Conservation (phyloP, 1,140 invertebrate genomes). For the Temnothorax longispinosus region DNA sequence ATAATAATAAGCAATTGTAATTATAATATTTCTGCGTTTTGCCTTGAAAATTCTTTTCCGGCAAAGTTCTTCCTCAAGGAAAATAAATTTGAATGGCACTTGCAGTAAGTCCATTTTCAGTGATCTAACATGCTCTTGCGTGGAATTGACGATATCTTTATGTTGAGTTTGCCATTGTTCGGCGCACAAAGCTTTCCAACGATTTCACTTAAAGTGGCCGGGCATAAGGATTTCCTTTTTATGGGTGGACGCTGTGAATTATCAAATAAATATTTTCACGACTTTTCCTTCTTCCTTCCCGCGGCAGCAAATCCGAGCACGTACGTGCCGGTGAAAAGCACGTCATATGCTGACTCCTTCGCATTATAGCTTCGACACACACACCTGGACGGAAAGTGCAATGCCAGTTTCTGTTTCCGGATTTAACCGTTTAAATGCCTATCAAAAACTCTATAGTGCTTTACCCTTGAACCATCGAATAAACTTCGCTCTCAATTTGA, state of each 20-base stretch:
- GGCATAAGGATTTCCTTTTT: slow-evolving; percentile 38
- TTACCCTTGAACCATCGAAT: not conserved
- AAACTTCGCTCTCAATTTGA: not conserved
- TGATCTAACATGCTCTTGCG: not conserved
- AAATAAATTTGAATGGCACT: not conserved
- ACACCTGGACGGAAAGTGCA: slow-evolving; percentile 37
- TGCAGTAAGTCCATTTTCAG: not conserved
- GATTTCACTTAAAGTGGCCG: slow-evolving; percentile 1
- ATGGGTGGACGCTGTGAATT: slow-evolving; percentile 35
- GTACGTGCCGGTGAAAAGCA: slow-evolving; percentile 56
- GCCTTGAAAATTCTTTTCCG: not conserved
- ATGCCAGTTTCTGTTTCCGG: slow-evolving; percentile 33
- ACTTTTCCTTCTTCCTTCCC: not conserved
- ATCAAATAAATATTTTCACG: slow-evolving; percentile 53
- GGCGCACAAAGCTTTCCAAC: slow-evolving; percentile 7
- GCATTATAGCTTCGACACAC: slow-evolving; percentile 41
- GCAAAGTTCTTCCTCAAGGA: not conserved
- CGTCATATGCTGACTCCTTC: slow-evolving; percentile 36
- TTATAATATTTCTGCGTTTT: not conserved
- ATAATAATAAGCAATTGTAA: not conserved
- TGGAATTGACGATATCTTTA: slow-evolving; percentile 21
- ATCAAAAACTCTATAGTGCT: slow-evolving; percentile 1
- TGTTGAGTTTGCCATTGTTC: not conserved
- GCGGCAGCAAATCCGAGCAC: slow-evolving; percentile 24
- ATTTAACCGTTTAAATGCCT: slow-evolving; percentile 27